Base-by-base conservation (phyloP, 1,140 invertebrate species). In the Trigoniulus corallinus region DNA sequence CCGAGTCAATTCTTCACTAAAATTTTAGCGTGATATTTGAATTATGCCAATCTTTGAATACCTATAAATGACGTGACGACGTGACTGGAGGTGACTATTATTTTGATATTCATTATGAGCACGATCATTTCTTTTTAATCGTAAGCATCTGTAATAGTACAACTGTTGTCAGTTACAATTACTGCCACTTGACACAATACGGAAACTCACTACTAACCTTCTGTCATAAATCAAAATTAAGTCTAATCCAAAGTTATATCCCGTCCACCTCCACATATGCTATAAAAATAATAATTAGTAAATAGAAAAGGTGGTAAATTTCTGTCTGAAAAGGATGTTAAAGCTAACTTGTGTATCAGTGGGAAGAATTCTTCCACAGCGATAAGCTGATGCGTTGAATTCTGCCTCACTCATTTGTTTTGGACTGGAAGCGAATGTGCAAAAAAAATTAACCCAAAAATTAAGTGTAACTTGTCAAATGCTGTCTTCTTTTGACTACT, bases 161-260 rank as follows among this genome's bases (percentile, higher is more conserved):
- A 39, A 18, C 18, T 39, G 18, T 39, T 39, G 37, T 13, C 12
- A 13, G 37, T 39, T 39, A 39, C 37, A 39, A 39, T 39, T 39
- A 13, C 18, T 13, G 18, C 12, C 18, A 18, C 18, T 39, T 39
- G 37, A 13, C 18, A 13, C 18, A 39, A 13, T 39, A 39, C 18
- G 18, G 12, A 39, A 18, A 39, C 18, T 12, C 12, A 39, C 12
- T 13, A 13, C 12, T 39, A 13, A 39, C 42, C 42, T 4, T 24
- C 42, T 44, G 12, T 44, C 42, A 44, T 44, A 44, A 44, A 20
- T 7, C 12, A 44, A 20, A 44, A 44, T 20, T 24, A 44, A 44
- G 24, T 44, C 42, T 44, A 44, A 18, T 7, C 42, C 42, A 44
- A 44, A 44, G 24, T 44, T 20, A 44, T 44, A 44, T 7, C 42